phyloP scores from a whole-genome alignment of 2,113 vertebrate genomes.

The Silurus meridionalis region DNA sequence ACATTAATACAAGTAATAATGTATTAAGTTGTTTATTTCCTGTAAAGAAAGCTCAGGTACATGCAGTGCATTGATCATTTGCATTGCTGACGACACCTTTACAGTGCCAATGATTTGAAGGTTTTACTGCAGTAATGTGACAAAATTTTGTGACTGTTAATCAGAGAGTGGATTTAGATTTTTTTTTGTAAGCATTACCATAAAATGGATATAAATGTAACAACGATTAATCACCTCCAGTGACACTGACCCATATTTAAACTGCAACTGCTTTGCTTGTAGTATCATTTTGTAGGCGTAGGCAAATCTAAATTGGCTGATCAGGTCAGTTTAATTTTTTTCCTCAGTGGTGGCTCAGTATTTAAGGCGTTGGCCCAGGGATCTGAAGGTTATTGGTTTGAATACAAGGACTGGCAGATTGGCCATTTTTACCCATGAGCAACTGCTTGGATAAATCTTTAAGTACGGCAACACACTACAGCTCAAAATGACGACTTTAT shows the following conservation, averaged over 20 bases:
- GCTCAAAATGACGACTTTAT: neutral
- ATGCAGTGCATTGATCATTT: neutral
- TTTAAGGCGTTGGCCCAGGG: neutral
- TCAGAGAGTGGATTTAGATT: neutral
- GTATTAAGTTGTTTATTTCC: neutral
- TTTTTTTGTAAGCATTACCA: neutral
- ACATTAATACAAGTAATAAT: too few species aligned
- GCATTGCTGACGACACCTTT: constrained; percentile 17
- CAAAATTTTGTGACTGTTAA: constrained; percentile 18
- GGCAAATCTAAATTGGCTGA: neutral
- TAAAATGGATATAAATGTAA: neutral
- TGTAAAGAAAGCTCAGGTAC: neutral
- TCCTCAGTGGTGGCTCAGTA: neutral
- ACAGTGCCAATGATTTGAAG: neutral
- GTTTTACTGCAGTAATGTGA: constrained; percentile 28
- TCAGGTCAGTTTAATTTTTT: too few species aligned
- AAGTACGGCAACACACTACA: neutral
- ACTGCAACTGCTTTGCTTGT: neutral
- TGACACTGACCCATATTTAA: constrained; percentile 1
- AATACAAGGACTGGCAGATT: neutral
- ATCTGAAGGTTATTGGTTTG: too few species aligned
- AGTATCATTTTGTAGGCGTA: neutral
- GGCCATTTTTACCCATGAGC: neutral
- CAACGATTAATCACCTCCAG: neutral
- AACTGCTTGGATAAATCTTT: neutral